These are phyloP conservation scores for Odontomyia ornata DNA, from an alignment of 2,888 invertebrate genomes.

Conservation along the genomic window DNA sequence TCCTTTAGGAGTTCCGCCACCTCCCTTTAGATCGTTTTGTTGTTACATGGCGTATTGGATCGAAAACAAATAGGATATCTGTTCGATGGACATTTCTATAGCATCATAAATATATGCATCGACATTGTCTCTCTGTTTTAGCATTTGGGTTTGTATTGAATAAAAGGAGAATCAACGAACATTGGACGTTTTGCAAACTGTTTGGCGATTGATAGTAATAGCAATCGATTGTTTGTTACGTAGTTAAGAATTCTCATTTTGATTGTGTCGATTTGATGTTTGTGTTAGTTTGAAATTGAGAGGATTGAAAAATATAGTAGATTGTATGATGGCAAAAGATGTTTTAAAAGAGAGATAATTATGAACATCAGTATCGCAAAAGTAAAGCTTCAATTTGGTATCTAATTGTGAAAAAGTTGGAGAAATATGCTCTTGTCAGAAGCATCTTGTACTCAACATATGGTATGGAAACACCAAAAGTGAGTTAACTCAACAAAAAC, in stretches of 20 bases:
- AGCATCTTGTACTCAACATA: no score
- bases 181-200: conserved; percentile 9
- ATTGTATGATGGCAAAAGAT: no score
- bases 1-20: conserved; percentile 38
- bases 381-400: no score
- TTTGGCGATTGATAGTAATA: not conserved
- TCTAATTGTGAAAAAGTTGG: no score
- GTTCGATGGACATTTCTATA: conserved; percentile 49
- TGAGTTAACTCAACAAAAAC: no score
- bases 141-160: conserved; percentile 12
- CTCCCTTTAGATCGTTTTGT: conserved; percentile 42
- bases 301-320: no score
- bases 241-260: conserved; percentile 30
- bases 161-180: not conserved
- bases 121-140: conserved; percentile 23
- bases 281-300: no score
- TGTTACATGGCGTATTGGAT: conserved; percentile 47
- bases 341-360: no score
- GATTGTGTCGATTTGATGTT: no score
- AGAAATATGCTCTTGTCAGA: no score
- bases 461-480: no score
- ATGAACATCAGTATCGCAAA: no score
- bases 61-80: conserved; percentile 50
- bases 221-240: not conserved
- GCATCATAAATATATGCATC: conserved; percentile 48